Evolutionary conservation across 2,888 invertebrate genomes (phyloP), one percentile per base, ranked within the genome.

Genomic region (Matsumyia berberina): DNA sequence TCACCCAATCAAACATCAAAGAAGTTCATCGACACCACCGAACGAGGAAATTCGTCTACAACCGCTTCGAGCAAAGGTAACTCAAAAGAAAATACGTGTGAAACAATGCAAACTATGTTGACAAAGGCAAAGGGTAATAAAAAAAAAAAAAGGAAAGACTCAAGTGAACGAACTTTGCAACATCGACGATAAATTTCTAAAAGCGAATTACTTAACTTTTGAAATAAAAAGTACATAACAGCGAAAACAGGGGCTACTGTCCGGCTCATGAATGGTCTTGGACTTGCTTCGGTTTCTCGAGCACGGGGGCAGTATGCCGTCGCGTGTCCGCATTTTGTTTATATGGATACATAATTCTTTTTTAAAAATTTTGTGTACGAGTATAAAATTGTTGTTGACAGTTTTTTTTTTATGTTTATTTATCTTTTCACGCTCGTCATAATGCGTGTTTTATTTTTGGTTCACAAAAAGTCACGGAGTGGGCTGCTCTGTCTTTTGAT

Each of bases 121-220:
- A 64, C 49, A 81, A 60, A 76, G 64, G 31, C 39, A 15, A 15
- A 35, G 7, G 42, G 17, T 37, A 11, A 7, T 8, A 58, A 33
- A 12, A 31, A 55, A 39, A 60, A 29, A 12, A 2, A 33, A 9
- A 8, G 29, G 24, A 58, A 31, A 55, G 37, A 19, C 15, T 33
- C 5, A 37, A 70, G 82, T 77, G 77, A 82, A 72, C 60, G 77
- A 77, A 82, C 82, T 77, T 39, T 64, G 12, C 12, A 24, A 3
- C 37, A 57, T 57, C 24, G 8, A 33, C 5, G 29, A 42, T 0
- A 37, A 39, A 29, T 51, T 29, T 53, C 53, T 53, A 42, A 53
- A 39, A 53, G 15, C n/a, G 42, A 67, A 53, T 67, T 67, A 51
- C 64, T 66, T 66, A 66, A 51, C 37, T 37, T 44, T 19, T 24